A percentile compares a stretch with the other conserved stretches of the same genome.
phyloP scores from a whole-genome alignment of 2,888 invertebrate genomes.

The Drosophila phalerata region DNA sequence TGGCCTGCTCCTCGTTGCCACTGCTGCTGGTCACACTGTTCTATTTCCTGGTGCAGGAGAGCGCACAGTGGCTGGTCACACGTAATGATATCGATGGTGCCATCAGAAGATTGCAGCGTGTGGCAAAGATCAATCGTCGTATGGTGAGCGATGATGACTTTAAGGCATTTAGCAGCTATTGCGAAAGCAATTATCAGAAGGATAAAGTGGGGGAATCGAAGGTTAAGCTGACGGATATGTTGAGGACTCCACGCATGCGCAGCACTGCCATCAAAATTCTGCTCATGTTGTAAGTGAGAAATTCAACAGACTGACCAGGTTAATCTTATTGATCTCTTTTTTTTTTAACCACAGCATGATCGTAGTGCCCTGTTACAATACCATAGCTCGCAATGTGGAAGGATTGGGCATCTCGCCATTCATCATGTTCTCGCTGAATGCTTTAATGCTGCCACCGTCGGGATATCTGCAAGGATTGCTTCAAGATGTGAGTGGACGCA shows the following conservation, averaged over 20 bases:
- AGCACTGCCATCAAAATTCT: conserved; percentile 86
- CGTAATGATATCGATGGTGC: conserved; percentile 86
- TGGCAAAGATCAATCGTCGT: conserved; percentile 86
- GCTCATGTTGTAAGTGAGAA: conserved; percentile 87
- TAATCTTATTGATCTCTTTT: background rate
- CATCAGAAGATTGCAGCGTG: conserved; percentile 85
- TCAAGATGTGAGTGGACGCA: conserved; percentile 84
- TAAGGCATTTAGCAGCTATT: conserved; percentile 65
- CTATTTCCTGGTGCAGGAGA: conserved; percentile 86
- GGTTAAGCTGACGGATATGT: conserved; percentile 84
- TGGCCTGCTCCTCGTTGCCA: conserved; percentile 86
- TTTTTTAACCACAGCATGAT: conserved; percentile 85
- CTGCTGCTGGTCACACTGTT: conserved; percentile 85
- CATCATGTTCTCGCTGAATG: conserved; percentile 86
- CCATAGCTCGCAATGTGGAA: conserved; percentile 87
- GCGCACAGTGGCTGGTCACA: conserved; percentile 86
- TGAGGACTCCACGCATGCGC: conserved; percentile 86
- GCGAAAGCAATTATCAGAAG: conserved; percentile 85
- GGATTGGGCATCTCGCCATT: conserved; percentile 86
- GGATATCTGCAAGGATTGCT: conserved; percentile 81
- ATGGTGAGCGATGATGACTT: conserved; percentile 80
- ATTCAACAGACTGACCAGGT: background rate
- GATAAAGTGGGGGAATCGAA: conserved; percentile 75
- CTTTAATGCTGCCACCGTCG: conserved; percentile 87
- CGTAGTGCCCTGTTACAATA: conserved; percentile 87